These are phyloP conservation scores for Neosilurus hyrtlii DNA, from an alignment of 2,797 vertebrate species.

Conservation along the genomic window DNA sequence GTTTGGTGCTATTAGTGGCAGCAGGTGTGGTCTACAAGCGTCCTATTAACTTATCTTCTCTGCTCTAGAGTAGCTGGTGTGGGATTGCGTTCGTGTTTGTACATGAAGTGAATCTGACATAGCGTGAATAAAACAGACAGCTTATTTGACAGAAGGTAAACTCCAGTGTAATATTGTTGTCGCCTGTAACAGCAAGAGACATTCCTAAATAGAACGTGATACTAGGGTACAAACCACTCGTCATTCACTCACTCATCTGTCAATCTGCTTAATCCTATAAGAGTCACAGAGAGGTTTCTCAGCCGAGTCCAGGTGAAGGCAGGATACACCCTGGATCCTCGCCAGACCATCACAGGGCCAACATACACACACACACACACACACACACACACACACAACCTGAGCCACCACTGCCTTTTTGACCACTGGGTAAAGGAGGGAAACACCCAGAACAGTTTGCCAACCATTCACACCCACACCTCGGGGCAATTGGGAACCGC, in stretches of 20 bases:
- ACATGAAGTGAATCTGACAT: constrained; percentile 25
- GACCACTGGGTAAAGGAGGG: too few species aligned
- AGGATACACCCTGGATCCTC: too few species aligned
- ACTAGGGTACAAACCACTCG: background rate
- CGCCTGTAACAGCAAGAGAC: constrained; percentile 54
- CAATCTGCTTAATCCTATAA: too few species aligned
- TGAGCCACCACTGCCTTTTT: too few species aligned
- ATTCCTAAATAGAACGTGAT: constrained; percentile 10
- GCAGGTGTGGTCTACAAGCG: constrained; percentile 11
- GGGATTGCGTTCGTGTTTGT: constrained; percentile 19
- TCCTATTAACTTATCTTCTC: background rate
- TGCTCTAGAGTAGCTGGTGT: background rate
- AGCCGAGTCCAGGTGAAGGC: too few species aligned
- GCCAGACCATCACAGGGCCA: too few species aligned
- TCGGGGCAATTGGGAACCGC: too few species aligned
- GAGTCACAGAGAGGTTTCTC: too few species aligned
- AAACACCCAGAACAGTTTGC: too few species aligned
- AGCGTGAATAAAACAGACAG: constrained; percentile 37
- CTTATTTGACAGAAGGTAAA: constrained; percentile 30
- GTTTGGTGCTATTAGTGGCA: constrained; percentile 28
- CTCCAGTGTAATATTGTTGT: constrained; percentile 52
- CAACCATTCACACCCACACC: too few species aligned
- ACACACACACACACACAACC: too few species aligned
- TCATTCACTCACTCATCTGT: background rate
- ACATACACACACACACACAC: too few species aligned